Base-by-base conservation (phyloP, 1,140 invertebrate genomes). In the Megathymus violae region DNA sequence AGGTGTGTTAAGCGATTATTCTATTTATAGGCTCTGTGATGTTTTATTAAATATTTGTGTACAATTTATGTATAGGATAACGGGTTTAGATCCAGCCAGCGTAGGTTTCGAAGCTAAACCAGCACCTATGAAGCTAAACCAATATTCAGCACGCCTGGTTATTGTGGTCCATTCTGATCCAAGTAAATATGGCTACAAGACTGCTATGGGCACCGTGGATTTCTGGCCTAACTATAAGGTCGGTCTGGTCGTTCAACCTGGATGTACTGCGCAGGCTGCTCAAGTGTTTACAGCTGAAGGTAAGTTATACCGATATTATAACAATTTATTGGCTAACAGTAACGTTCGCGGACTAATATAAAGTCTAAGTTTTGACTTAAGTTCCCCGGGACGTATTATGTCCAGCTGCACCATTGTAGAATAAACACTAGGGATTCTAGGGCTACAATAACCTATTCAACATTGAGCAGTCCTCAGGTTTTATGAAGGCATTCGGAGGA, bases 201-300 rank as follows among this genome's bases (percentile, higher is more conserved):
- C 31, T 0, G 16, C 72, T 1, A 22, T 74, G 4, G 88, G 88
- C 0, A 80, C 76, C 5, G 79, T 87, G 0, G 85, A 90, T 58
- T 88, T 89, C 43, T 90, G 86, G 85, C 80, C 88, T 0, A 90
- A 90, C 50, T 88, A 67, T 47, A 79, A 19, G 3, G 0, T 61
- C 1, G 75, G 79, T 0, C 52, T 60, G 0, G 76, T 85, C 0
- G 38, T 44, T 5, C 88, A 90, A 59, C 86, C 88, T 11, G 88
- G 86, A 0, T 90, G 88, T 54, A 43, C 47, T 7, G 48, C 40
- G 31, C 19, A 60, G 52, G 58, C 64, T 2, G 16, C 66, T 6
- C 64, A 67, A 0, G 67, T 67, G 10, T 85, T 89, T 59, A 76
- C 85, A 11, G 31, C 31, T 16, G 71, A 78, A 67, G 87, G 87